These are phyloP conservation scores for Molossus molossus DNA, from an alignment of 2,797 vertebrate genomes.

Conservation along the genomic window DNA sequence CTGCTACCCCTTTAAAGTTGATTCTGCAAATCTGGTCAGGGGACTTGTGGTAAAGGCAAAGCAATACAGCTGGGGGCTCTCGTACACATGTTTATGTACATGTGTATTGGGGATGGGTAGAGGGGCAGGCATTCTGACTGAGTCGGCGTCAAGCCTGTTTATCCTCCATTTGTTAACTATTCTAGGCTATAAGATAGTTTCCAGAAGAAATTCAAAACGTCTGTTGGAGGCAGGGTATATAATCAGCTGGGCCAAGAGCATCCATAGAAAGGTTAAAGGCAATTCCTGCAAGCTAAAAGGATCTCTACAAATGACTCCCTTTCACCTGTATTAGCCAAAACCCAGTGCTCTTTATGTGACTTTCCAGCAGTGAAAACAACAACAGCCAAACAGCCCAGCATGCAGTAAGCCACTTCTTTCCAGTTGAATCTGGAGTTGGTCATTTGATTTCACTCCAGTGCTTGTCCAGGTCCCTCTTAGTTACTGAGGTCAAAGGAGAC, in stretches of 20 bases:
- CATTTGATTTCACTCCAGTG: constrained; percentile 56
- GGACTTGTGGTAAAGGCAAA: neutral
- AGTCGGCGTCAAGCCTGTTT: neutral
- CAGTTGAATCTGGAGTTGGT: neutral
- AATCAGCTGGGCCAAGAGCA: neutral
- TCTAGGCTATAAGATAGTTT: neutral
- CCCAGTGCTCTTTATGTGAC: neutral
- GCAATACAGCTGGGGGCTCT: neutral
- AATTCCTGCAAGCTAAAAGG: neutral
- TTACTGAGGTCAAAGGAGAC: constrained; percentile 42
- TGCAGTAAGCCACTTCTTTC: constrained; percentile 14
- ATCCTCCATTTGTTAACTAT: neutral
- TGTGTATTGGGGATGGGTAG: neutral
- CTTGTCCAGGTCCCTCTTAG: neutral
- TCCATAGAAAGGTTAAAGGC: neutral
- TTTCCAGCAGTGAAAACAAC: neutral
- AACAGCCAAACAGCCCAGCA: neutral
- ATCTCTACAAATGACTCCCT: neutral
- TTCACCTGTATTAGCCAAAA: neutral
- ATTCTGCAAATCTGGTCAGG: neutral
- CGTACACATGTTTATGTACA: neutral
- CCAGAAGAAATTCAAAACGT: neutral
- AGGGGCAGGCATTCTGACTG: neutral
- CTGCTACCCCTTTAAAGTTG: neutral
- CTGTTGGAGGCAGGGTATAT: neutral